Percentiles rank a stretch among this genome's conserved stretches.
phyloP scores from a whole-genome alignment of 2,797 vertebrate genomes.

The Gymnodraco acuticeps region DNA sequence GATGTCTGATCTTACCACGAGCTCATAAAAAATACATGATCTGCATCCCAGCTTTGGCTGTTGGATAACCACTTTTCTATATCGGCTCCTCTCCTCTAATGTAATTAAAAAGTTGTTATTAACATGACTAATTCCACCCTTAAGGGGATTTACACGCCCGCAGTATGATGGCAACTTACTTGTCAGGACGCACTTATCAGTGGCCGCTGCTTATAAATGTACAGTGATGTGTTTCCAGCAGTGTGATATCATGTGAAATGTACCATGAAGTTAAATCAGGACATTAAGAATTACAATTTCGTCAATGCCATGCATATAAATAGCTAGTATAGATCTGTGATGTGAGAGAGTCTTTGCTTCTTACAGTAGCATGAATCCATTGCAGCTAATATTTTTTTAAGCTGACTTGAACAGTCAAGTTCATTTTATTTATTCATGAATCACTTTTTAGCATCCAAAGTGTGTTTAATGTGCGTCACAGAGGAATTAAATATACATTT shows the following conservation, averaged over 20 bases:
- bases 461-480: not conserved
- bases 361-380: slow-evolving; percentile 5
- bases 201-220: not conserved
- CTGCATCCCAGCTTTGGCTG: slow-evolving; percentile 64
- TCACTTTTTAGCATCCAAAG: no score
- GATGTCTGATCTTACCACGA: slow-evolving; percentile 73
- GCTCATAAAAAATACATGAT: slow-evolving; percentile 82
- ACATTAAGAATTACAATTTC: slow-evolving; percentile 9
- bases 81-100: slow-evolving; percentile 40
- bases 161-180: slow-evolving; percentile 41
- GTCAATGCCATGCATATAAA: slow-evolving; percentile 13
- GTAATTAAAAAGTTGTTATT: slow-evolving; percentile 76
- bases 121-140: slow-evolving; percentile 66
- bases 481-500: not conserved
- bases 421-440: no score
- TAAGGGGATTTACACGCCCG: slow-evolving; percentile 60
- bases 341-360: not conserved
- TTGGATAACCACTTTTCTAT: slow-evolving; percentile 66
- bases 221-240: slow-evolving; percentile 20
- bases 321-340: not conserved
- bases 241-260: slow-evolving; percentile 44
- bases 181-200: slow-evolving; percentile 56
- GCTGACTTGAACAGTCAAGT: not conserved
- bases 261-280: slow-evolving; percentile 19
- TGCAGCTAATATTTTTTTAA: slow-evolving; percentile 12